Percentiles rank a stretch among this genome's conserved stretches.
These are phyloP conservation scores for Sarcophilus harrisii DNA, from an alignment of 2,797 vertebrate genomes.

Conservation along the genomic window DNA sequence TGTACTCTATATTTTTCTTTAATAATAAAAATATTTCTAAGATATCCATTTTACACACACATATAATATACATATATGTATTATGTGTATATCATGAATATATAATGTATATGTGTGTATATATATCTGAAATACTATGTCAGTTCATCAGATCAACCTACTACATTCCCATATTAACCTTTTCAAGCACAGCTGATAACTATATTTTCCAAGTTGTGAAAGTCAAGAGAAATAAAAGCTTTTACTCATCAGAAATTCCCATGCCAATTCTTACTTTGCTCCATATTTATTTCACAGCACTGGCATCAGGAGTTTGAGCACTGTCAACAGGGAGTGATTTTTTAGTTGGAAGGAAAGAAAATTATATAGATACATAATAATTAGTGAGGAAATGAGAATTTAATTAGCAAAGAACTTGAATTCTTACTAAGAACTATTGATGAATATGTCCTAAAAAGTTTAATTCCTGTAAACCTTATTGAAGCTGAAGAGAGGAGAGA, in stretches of 20 bases:
- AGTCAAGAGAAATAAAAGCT: background rate
- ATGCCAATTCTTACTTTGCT: background rate
- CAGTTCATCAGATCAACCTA: background rate
- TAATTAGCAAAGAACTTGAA: constrained; percentile 68
- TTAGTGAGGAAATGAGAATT: constrained; percentile 63
- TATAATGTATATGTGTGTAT: too few species aligned
- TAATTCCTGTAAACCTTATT: constrained; percentile 36
- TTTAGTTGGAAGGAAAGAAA: constrained; percentile 57
- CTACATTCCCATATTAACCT: background rate
- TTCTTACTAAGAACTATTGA: constrained; percentile 62
- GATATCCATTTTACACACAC: background rate
- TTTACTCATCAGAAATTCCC: constrained; percentile 5
- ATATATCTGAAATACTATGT: background rate
- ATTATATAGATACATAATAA: constrained; percentile 45
- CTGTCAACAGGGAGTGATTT: constrained; percentile 56
- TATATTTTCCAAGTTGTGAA: background rate
- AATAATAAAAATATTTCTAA: background rate
- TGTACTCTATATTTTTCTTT: background rate
- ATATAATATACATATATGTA: background rate
- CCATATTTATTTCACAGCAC: background rate
- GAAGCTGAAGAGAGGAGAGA: constrained; percentile 46
- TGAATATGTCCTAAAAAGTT: constrained; percentile 38
- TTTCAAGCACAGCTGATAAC: background rate
- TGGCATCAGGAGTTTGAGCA: constrained; percentile 17
- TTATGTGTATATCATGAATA: too few species aligned